A percentile compares a stretch with the other conserved stretches of the same genome.
Evolutionary conservation across 2,797 vertebrate species (phyloP).

Genomic region (Typhlichthys subterraneus): DNA sequence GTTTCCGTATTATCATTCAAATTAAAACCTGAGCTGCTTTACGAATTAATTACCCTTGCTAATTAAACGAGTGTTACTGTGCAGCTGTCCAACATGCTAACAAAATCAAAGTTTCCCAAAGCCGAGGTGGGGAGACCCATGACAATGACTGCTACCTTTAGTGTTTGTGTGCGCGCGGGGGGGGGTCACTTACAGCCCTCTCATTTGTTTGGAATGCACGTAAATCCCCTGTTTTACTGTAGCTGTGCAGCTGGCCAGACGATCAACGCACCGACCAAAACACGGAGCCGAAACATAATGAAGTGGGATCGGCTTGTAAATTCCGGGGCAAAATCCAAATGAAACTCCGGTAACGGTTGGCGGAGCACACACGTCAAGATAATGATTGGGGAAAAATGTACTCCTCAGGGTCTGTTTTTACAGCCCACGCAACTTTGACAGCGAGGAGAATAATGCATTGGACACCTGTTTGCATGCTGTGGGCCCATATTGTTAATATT

Average conservation of each 20-base stretch:
- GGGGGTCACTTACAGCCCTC: slow-evolving; percentile 33
- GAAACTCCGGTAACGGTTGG: slow-evolving; percentile 55
- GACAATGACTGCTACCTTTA: slow-evolving; percentile 3
- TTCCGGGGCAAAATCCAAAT: slow-evolving; percentile 54
- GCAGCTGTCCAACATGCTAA: slow-evolving; percentile 25
- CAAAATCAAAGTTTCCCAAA: slow-evolving; percentile 32
- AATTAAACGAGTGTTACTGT: no score
- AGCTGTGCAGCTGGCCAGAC: slow-evolving; percentile 71
- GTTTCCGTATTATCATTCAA: no score
- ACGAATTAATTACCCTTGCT: no score
- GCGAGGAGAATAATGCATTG: slow-evolving; percentile 1
- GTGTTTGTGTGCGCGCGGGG: not conserved
- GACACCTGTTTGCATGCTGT: slow-evolving; percentile 3
- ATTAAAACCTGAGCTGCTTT: no score
- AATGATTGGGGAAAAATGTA: not conserved
- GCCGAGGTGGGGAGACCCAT: slow-evolving; percentile 9
- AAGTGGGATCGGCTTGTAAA: slow-evolving; percentile 70
- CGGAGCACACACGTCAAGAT: slow-evolving; percentile 17
- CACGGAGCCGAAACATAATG: slow-evolving; percentile 50
- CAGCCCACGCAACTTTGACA: slow-evolving; percentile 12
- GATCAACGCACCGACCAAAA: slow-evolving; percentile 68
- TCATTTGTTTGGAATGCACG: slow-evolving; percentile 78
- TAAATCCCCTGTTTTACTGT: slow-evolving; percentile 72
- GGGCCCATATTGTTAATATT: not conserved
- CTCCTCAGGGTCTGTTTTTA: slow-evolving; percentile 2